A percentile compares a stretch with the other conserved stretches of the same genome.
phyloP scores from a whole-genome alignment of 2,888 invertebrate genomes.

The Pocota personata region DNA sequence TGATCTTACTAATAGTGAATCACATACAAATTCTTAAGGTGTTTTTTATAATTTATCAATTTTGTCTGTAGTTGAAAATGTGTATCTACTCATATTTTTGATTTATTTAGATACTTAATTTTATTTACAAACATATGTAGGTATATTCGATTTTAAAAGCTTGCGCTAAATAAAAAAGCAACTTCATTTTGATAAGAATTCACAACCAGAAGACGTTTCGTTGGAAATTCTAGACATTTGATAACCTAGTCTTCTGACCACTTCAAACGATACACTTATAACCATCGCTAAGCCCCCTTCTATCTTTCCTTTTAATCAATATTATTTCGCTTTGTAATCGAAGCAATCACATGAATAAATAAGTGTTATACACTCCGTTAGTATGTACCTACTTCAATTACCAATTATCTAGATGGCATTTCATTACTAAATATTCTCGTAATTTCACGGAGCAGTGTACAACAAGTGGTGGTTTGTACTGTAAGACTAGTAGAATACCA shows the following conservation, averaged over 20 bases:
- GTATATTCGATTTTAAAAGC: not conserved
- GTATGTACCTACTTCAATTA: not conserved
- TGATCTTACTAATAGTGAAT: too few species aligned
- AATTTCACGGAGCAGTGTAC: not conserved
- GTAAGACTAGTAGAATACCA: not conserved
- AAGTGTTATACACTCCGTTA: not conserved
- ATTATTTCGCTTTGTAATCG: not conserved
- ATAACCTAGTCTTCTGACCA: not conserved
- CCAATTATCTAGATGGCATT: slow-evolving; percentile 6
- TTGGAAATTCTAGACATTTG: not conserved
- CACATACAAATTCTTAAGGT: too few species aligned
- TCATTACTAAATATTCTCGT: not conserved
- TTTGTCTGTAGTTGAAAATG: too few species aligned
- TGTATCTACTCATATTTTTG: too few species aligned
- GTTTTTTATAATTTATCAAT: too few species aligned
- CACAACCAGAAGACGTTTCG: not conserved
- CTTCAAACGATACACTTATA: not conserved
- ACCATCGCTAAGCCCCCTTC: not conserved
- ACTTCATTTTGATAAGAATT: not conserved
- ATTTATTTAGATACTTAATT: too few species aligned
- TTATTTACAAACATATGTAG: not conserved
- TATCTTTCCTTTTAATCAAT: not conserved
- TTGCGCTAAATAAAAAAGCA: not conserved
- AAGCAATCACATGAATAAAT: not conserved
- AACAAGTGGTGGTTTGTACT: not conserved